phyloP scores from a whole-genome alignment of 2,113 vertebrate species.

The Chaetodon auriga region DNA sequence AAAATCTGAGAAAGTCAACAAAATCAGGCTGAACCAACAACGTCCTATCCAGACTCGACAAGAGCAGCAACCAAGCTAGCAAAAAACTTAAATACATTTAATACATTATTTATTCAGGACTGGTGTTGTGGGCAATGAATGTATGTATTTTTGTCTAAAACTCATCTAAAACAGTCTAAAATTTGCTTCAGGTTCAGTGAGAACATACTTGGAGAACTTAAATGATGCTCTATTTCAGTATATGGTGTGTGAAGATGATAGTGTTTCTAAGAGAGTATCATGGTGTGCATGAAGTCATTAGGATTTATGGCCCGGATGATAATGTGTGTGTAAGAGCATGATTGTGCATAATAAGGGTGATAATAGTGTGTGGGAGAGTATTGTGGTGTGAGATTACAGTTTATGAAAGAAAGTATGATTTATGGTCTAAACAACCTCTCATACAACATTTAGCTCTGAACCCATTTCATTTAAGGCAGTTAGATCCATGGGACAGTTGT shows the following conservation, averaged over 20 bases:
- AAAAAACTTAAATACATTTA: neutral
- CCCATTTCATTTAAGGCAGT: neutral
- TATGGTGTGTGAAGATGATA: neutral
- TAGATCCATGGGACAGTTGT: neutral
- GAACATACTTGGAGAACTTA: neutral
- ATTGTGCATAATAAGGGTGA: neutral
- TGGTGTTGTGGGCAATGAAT: neutral
- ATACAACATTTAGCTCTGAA: neutral
- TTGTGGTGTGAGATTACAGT: neutral
- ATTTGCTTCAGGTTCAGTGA: neutral
- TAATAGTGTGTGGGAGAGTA: neutral
- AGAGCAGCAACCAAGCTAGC: neutral
- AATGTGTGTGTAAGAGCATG: neutral
- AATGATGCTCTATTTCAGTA: neutral
- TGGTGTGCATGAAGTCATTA: too few species aligned
- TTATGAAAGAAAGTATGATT: neutral
- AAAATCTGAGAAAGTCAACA: too few species aligned
- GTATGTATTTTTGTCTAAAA: neutral
- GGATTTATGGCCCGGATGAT: neutral
- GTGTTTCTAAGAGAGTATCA: neutral
- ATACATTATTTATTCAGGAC: slow-evolving; percentile 16
- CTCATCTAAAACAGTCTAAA: too few species aligned
- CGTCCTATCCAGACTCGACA: neutral
- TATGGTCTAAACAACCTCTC: neutral
- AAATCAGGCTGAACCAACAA: neutral